These are phyloP conservation scores for Ophonus ardosiacus DNA, from an alignment of 2,888 invertebrate genomes.

Conservation along the genomic window DNA sequence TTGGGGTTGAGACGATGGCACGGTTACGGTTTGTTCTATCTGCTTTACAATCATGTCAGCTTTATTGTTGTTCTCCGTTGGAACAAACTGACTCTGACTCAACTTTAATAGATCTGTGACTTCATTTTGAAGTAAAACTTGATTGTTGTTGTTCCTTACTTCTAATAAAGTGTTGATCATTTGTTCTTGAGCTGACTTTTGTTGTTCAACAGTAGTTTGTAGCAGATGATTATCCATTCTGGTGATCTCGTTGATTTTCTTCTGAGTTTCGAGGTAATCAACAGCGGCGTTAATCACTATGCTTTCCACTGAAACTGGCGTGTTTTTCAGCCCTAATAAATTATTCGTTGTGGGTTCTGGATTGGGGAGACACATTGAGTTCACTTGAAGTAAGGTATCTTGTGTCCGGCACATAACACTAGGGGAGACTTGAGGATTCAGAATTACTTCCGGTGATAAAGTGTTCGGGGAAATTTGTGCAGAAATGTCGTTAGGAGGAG, in stretches of 20 bases:
- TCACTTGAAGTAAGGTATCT: slow-evolving; percentile 68
- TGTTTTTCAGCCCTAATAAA: slow-evolving; percentile 66
- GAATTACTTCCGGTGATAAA: slow-evolving; percentile 79
- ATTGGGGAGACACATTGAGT: slow-evolving; percentile 47
- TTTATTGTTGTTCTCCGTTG: slow-evolving; percentile 16
- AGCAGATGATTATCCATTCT: slow-evolving; percentile 50
- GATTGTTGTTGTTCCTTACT: slow-evolving; percentile 66
- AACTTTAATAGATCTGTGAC: slow-evolving; percentile 67
- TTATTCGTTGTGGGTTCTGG: slow-evolving; percentile 44
- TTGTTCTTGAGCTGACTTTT: slow-evolving; percentile 48
- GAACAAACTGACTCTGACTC: slow-evolving; percentile 48
- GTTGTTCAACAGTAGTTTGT: slow-evolving; percentile 50
- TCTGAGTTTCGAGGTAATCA: slow-evolving; percentile 83
- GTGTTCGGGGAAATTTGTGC: slow-evolving; percentile 72
- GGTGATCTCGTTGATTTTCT: slow-evolving; percentile 77
- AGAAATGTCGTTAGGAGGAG: slow-evolving; percentile 66
- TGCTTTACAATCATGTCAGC: slow-evolving; percentile 43
- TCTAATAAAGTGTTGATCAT: slow-evolving; percentile 71
- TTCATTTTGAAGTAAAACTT: slow-evolving; percentile 67
- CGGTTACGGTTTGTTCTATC: slow-evolving; percentile 37
- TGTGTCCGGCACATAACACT: slow-evolving; percentile 77
- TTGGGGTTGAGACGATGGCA: slow-evolving; percentile 14
- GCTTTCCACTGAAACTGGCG: slow-evolving; percentile 66
- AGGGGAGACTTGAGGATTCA: slow-evolving; percentile 81
- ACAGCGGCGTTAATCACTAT: slow-evolving; percentile 80